Evolutionary conservation across 2,797 vertebrate genomes (phyloP), one percentile per base, ranked within the genome.

Genomic region (Galagoides demidoff): DNA sequence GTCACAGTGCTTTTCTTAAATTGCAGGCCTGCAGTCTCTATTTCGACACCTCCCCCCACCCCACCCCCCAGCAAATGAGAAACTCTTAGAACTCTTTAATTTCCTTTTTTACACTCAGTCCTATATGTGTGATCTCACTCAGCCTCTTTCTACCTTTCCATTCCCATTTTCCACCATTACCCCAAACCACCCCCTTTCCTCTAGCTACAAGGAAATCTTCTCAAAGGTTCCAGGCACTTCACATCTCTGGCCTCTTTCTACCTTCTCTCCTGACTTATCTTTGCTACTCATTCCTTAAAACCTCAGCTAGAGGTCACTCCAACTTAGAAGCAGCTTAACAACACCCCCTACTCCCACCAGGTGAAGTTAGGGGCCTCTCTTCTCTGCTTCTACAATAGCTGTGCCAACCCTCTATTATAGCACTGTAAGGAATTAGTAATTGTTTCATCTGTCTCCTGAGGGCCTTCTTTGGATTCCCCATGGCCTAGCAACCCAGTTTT

Each of bases 101-200:
- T 61, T 96, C n/a, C 52, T 66, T 87, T 43, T 43, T 86, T 90
- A 89, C 77, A 82, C 52, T 88, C 73, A 93, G 66, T 70, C 77
- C 73, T 3, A 16, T 43, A 52, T 77, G 43, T 43, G 57, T 61
- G 61, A 23, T 71, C 71, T 43, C 23, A 85, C 70, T 39, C 63
- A 25, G 34, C 29, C 31, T 63, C 74, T 68, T 20, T 43, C 27
- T 29, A 34, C 22, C 49, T 74, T 64, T 31, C 17, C 22, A 49
- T 66, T 81, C 17, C 9, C 20, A 31, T 61, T 12, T 94, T 63
- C 59, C 11, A 85, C 16, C 49, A 37, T 45, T 78, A 64, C 11
- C 31, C 45, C 37, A 71, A 68, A 87, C 8, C 59, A 78, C 49
- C 4, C 4, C 27, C 25, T 77, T 61, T 76, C 9, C 31, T 81